Conservation (phyloP, 2,797 vertebrate species). For the Xerus rutilus region DNA sequence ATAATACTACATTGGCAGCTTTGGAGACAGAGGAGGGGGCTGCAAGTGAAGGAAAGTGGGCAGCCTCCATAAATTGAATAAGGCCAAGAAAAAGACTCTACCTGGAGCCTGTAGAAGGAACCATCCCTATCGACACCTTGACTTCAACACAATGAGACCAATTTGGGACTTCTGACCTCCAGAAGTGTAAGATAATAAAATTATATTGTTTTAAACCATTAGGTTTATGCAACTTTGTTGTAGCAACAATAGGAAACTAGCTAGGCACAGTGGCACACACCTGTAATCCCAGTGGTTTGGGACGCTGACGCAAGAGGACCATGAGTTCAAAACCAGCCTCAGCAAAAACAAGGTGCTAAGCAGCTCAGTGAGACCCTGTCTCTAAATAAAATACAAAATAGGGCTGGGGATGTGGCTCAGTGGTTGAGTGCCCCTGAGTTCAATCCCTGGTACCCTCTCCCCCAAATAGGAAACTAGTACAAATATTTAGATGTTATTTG, state of each 20-base stretch:
- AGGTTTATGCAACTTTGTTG: background rate
- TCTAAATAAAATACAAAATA: too few species aligned
- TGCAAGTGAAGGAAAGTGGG: background rate
- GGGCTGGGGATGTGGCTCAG: too few species aligned
- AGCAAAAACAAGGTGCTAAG: too few species aligned
- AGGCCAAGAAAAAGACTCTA: background rate
- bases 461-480: background rate
- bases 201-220: conserved; percentile 26
- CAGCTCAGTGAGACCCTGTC: too few species aligned
- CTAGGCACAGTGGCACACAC: too few species aligned
- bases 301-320: too few species aligned
- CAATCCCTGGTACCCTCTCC: too few species aligned
- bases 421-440: too few species aligned
- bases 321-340: too few species aligned
- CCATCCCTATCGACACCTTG: background rate
- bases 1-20: background rate
- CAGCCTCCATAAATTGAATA: background rate
- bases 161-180: conserved; percentile 41
- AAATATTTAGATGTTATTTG: background rate
- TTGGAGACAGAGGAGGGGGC: background rate
- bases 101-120: background rate
- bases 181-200: conserved; percentile 22
- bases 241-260: background rate
- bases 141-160: background rate
- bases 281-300: too few species aligned